Percentiles rank a stretch among this genome's conserved stretches.
Conservation (phyloP, 2,888 invertebrate genomes). For the Schrankia costaestrigalis region DNA sequence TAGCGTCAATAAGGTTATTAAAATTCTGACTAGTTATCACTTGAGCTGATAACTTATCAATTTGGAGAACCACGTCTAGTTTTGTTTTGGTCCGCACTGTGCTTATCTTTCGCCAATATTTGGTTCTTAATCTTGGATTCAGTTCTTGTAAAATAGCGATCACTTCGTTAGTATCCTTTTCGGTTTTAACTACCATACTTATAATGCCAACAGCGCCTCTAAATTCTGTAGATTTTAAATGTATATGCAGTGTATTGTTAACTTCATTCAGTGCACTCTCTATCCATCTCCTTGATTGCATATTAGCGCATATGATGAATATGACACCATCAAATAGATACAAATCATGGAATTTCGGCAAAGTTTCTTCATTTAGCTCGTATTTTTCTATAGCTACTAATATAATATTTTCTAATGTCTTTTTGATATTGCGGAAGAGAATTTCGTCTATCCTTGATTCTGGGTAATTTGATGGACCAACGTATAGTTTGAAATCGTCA, state of each 20-base stretch:
- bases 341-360: slow-evolving; percentile 64
- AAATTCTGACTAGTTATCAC: slow-evolving; percentile 55
- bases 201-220: slow-evolving; percentile 72
- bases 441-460: slow-evolving; percentile 60
- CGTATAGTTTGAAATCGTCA: slow-evolving; percentile 66
- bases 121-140: slow-evolving; percentile 63
- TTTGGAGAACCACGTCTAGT: slow-evolving; percentile 61
- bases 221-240: slow-evolving; percentile 63
- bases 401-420: slow-evolving; percentile 51
- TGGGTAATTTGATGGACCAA: slow-evolving; percentile 64
- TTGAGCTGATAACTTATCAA: slow-evolving; percentile 68
- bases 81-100: slow-evolving; percentile 47
- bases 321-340: slow-evolving; percentile 71
- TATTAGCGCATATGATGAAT: slow-evolving; percentile 62
- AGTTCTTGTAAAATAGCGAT: slow-evolving; percentile 53
- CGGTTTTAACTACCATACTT: slow-evolving; percentile 56
- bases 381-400: slow-evolving; percentile 37
- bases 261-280: slow-evolving; percentile 42
- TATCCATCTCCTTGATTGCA: slow-evolving; percentile 52
- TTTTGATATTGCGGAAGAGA: slow-evolving; percentile 54
- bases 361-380: slow-evolving; percentile 29
- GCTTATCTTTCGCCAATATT: slow-evolving; percentile 67
- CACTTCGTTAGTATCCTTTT: slow-evolving; percentile 51
- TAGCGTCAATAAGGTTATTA: slow-evolving; percentile 46
- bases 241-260: slow-evolving; percentile 42